Conservation (phyloP, 2,888 invertebrate genomes). For the Lasioglossum malachurum region DNA sequence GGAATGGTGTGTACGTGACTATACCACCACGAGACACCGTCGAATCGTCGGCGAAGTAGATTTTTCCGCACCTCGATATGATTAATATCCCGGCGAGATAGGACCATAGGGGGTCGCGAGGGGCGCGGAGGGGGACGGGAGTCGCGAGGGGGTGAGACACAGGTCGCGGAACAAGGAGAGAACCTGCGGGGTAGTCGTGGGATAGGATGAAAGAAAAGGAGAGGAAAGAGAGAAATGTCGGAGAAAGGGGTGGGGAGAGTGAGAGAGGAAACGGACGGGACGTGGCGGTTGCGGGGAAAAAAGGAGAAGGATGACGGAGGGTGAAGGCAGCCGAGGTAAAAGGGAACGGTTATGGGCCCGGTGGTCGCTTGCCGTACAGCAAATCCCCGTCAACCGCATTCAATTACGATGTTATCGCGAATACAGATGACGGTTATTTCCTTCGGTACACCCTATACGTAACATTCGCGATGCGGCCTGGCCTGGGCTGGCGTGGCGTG, state of each 20-base stretch:
- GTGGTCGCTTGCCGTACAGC: slow-evolving; percentile 77
- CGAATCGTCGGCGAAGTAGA: slow-evolving; percentile 73
- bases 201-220: slow-evolving; percentile 9
- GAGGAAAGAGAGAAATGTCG: slow-evolving; percentile 48
- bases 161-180: slow-evolving; percentile 5
- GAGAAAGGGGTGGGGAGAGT: background rate
- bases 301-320: slow-evolving; percentile 52
- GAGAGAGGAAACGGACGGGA: slow-evolving; percentile 13
- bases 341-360: slow-evolving; percentile 70
- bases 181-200: slow-evolving; percentile 7
- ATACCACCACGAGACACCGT: slow-evolving; percentile 43
- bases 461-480: slow-evolving; percentile 72
- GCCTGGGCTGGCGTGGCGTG: slow-evolving; percentile 47
- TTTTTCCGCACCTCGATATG: slow-evolving; percentile 82
- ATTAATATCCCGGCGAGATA: slow-evolving; percentile 79
- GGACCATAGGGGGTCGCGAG: slow-evolving; percentile 34
- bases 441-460: slow-evolving; percentile 85
- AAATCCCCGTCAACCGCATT: slow-evolving; percentile 85
- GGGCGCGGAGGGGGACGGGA: slow-evolving; percentile 9
- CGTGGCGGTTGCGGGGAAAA: slow-evolving; percentile 40
- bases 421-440: slow-evolving; percentile 85
- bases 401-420: slow-evolving; percentile 85
- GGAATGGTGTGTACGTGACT: slow-evolving; percentile 44
- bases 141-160: slow-evolving; percentile 6
- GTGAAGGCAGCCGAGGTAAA: slow-evolving; percentile 63